Evolutionary conservation across 2,113 vertebrate genomes (phyloP), one percentile per base, ranked within the genome.

Genomic region (Gulo gulo): DNA sequence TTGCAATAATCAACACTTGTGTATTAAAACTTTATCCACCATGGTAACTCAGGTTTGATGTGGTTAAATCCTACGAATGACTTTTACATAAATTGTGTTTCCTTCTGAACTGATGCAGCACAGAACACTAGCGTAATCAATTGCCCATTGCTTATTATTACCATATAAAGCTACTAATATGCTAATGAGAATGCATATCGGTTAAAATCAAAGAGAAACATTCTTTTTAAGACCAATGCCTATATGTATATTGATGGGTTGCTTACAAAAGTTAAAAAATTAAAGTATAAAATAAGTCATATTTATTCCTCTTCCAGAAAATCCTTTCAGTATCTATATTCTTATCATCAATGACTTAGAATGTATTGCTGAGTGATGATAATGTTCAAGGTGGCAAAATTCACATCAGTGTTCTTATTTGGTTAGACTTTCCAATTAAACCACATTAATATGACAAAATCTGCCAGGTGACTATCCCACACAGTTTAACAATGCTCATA

Each of bases 391-490:
- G 23, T 47, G 78, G 36, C 15, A 92, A 94, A 97, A 90, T 79
- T 95, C 52, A 76, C 50, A 61, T 81, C 34, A 73, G 80, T 71
- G 63, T 69, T 50, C 20, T 8, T 29, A 1, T 85, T 86, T 80
- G 21, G 24, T 65, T 95, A 39, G 12, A 79, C 42, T 95, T 83
- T 12, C 14, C 31, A n/a, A 85, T 55, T 63, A 96, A 59, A 81
- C 1, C 16, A 55, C 67, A 61, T 76, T 45, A 73, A 84, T 50
- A 71, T 61, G 24, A 92, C 4, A 78, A 90, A 88, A 91, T 76
- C 23, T 95, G 34, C 31, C 96, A 98, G 95, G 87, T 91, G 91
- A 94, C 82, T 97, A 90, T 34, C 20, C 3, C 20, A 88, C 26
- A 20, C 23, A 95, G 36, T 76, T 86, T 89, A 97, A 94, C 91